Evolutionary conservation across 2,113 vertebrate species (phyloP).

Genomic region (Vidua chalybeata): DNA sequence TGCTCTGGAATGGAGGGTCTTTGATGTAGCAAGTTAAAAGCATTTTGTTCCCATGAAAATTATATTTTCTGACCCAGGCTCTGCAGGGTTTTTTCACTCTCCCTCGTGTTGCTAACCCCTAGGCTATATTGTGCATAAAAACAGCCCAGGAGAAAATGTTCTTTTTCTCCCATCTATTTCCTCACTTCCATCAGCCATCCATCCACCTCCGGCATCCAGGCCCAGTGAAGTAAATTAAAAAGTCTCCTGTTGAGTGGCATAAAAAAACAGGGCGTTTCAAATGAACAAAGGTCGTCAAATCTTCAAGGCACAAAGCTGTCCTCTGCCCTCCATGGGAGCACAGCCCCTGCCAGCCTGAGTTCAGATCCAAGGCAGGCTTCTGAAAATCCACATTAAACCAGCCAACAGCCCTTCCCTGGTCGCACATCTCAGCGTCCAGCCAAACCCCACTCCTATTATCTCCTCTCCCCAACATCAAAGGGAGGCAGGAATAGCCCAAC

Average conservation of each 20-base stretch:
- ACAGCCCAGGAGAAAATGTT: not conserved
- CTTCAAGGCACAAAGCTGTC: slow-evolving; percentile 26
- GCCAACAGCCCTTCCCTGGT: not conserved
- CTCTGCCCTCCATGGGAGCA: not conserved
- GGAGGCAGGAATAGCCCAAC: not conserved
- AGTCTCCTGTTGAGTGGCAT: not conserved
- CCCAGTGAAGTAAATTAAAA: slow-evolving; percentile 16
- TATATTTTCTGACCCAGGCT: not conserved
- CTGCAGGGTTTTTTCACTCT: not conserved
- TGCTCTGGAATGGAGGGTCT: not conserved
- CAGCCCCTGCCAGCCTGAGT: not conserved
- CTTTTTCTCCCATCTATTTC: not conserved
- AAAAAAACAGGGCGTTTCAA: not conserved
- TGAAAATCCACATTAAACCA: not conserved
- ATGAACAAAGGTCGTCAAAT: not conserved
- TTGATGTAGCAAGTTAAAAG: slow-evolving; percentile 12
- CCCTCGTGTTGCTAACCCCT: not conserved
- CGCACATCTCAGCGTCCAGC: rapidly evolving
- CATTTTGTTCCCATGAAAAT: not conserved
- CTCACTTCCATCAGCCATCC: not conserved
- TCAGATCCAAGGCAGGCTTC: not conserved
- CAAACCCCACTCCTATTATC: not conserved
- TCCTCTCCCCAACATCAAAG: not conserved
- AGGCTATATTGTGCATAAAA: not conserved
- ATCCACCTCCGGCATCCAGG: not conserved